Percentiles rank a stretch among this genome's conserved stretches.
These are phyloP conservation scores for Clamator glandarius DNA, from an alignment of 2,797 vertebrate genomes.

Conservation along the genomic window DNA sequence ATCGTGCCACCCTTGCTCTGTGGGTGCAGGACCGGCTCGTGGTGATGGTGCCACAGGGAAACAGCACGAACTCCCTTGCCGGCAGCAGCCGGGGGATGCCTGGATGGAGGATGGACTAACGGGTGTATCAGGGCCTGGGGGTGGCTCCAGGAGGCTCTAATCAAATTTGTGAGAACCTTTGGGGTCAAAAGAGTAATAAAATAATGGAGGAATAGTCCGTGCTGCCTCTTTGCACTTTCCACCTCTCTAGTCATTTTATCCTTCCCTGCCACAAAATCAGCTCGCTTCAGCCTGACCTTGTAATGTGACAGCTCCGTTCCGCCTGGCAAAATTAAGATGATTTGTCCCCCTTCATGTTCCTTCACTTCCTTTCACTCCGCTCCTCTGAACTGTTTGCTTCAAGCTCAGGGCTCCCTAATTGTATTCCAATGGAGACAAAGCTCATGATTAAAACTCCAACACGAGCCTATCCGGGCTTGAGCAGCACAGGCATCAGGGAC, in stretches of 20 bases:
- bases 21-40: neutral
- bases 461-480: neutral
- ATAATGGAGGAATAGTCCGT: neutral
- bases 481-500: neutral
- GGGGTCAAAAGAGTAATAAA: neutral
- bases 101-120: neutral
- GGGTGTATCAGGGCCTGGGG: fast-evolving
- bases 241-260: neutral
- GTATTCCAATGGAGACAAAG: neutral
- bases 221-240: neutral
- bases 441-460: neutral
- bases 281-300: constrained; percentile 22
- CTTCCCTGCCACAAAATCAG: neutral
- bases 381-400: neutral
- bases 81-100: neutral
- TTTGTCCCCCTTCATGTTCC: neutral
- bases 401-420: neutral
- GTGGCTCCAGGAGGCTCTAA: neutral
- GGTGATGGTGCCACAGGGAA: fast-evolving
- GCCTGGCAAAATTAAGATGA: neutral
- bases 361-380: neutral
- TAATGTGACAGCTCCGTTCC: neutral
- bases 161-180: neutral
- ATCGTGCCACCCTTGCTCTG: fast-evolving
- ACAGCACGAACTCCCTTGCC: fast-evolving